Conservation (phyloP, 2,113 vertebrate genomes). For the Triplophysa rosa region DNA sequence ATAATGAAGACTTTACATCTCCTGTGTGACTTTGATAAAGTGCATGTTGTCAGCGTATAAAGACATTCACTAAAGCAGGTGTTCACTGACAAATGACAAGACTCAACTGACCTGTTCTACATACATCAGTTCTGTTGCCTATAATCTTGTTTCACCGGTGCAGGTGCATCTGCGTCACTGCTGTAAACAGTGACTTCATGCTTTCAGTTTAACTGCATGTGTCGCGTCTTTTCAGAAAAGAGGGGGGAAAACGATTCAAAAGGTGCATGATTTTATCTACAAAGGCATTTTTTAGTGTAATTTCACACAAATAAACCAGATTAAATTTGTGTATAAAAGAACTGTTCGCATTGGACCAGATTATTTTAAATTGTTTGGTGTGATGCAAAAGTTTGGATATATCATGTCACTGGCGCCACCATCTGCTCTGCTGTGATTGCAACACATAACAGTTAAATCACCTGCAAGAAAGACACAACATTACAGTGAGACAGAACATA, state of each 20-base stretch:
- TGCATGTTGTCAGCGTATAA: constrained; percentile 11
- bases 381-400: not conserved
- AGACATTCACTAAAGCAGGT: not conserved
- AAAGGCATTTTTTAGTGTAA: too few relatives aligned
- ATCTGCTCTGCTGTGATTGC: not conserved
- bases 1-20: not conserved
- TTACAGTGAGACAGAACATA: not conserved
- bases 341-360: too few relatives aligned
- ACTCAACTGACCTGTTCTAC: constrained; percentile 28
- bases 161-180: not conserved
- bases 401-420: constrained; percentile 23
- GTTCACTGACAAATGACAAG: not conserved
- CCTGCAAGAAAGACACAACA: not conserved
- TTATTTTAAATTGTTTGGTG: too few relatives aligned
- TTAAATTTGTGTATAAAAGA: too few relatives aligned
- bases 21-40: not conserved
- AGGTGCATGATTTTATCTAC: too few relatives aligned
- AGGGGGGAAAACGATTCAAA: too few relatives aligned
- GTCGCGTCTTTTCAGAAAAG: too few relatives aligned
- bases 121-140: not conserved
- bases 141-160: constrained; percentile 31
- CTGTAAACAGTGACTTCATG: not conserved
- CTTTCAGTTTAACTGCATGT: not conserved
- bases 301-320: too few relatives aligned
- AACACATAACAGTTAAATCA: not conserved